Evolutionary conservation across 1,140 invertebrate genomes (phyloP).

Genomic region (Drosophila trapezifrons): DNA sequence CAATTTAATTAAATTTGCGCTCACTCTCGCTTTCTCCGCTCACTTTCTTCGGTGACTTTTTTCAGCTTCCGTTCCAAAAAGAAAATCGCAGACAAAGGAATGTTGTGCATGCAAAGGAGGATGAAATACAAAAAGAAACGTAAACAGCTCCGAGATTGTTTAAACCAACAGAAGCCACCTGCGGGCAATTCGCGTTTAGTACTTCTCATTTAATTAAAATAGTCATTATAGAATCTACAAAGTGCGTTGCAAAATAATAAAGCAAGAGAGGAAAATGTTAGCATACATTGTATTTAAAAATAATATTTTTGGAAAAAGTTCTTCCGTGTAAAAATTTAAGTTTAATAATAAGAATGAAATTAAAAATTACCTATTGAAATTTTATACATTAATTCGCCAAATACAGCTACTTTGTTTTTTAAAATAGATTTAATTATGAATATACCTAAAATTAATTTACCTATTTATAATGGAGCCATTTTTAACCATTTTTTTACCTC

Average conservation of each 20-base stretch:
- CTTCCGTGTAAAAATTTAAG: too few species aligned
- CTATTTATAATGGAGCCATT: too few species aligned
- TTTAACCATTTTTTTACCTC: too few species aligned
- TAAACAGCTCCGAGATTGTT: slow-evolving; percentile 19
- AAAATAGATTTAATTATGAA: too few species aligned
- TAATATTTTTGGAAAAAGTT: too few species aligned
- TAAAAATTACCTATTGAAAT: too few species aligned
- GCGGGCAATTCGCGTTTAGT: slow-evolving; percentile 35
- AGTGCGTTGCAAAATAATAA: not conserved
- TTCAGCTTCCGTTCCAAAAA: slow-evolving; percentile 7
- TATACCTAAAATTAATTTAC: too few species aligned
- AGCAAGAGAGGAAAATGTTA: too few species aligned
- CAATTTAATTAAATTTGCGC: slow-evolving; percentile 55
- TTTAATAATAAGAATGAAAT: too few species aligned
- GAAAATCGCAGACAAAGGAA: slow-evolving; percentile 42
- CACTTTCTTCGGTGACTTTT: slow-evolving; percentile 32
- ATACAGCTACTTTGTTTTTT: too few species aligned
- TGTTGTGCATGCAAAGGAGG: slow-evolving; percentile 15
- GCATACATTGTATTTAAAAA: too few species aligned
- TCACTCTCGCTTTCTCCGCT: slow-evolving; percentile 30
- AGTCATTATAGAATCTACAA: slow-evolving; percentile 9
- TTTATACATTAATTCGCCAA: too few species aligned
- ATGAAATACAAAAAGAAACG: slow-evolving; percentile 4
- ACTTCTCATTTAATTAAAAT: slow-evolving; percentile 65
- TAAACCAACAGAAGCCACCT: slow-evolving; percentile 38